phyloP scores from a whole-genome alignment of 2,797 vertebrate genomes.

The Macropus fuliginosus region DNA sequence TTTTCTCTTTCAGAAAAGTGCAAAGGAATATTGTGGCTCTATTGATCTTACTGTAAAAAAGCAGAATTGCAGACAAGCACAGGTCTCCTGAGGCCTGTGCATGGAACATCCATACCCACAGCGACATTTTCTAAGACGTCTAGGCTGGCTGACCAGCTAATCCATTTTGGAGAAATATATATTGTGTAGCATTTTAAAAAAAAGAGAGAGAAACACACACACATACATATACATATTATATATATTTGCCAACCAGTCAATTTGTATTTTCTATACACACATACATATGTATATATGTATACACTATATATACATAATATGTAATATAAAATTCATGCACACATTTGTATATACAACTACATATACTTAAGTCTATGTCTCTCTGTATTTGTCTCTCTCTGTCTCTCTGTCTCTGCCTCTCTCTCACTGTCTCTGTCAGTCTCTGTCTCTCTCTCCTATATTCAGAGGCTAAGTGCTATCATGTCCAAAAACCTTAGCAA shows the following conservation, averaged over 20 bases:
- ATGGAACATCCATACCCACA: slow-evolving; percentile 80
- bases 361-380: background rate
- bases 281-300: background rate
- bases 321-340: background rate
- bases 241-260: background rate
- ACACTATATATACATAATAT: background rate
- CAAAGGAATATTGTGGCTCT: slow-evolving; percentile 72
- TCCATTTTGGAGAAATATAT: slow-evolving; percentile 81
- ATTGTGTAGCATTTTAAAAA: slow-evolving; percentile 81
- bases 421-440: background rate
- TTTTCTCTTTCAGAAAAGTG: slow-evolving; percentile 76
- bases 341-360: background rate
- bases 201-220: background rate
- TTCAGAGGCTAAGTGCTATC: background rate
- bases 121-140: slow-evolving; percentile 83
- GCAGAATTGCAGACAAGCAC: slow-evolving; percentile 72
- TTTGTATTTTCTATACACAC: background rate
- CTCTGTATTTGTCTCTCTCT: background rate
- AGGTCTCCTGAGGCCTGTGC: slow-evolving; percentile 78
- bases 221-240: background rate
- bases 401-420: background rate
- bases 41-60: slow-evolving; percentile 80
- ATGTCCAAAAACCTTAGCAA: background rate
- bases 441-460: background rate
- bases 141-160: slow-evolving; percentile 83